phyloP scores from a whole-genome alignment of 2,888 invertebrate genomes.

The Pachycephus smyrnensis region DNA sequence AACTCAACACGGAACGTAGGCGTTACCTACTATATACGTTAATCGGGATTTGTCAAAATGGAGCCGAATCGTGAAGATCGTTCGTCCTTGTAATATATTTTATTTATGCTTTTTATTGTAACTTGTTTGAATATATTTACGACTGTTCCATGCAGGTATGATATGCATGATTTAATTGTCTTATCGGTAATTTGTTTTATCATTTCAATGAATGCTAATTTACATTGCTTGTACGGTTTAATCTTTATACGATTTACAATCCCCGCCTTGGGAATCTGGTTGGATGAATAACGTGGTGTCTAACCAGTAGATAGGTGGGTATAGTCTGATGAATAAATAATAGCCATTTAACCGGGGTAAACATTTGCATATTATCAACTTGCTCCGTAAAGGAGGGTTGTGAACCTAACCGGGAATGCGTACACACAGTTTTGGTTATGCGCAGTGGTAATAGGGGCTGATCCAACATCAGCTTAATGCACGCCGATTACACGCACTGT shows the following conservation, averaged over 20 bases:
- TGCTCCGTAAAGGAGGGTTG: slow-evolving; percentile 7
- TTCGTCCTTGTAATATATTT: too few relatives aligned
- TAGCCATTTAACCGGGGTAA: slow-evolving; percentile 47
- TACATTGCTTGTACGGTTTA: neutral
- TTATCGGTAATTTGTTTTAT: neutral
- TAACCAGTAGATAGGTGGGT: slow-evolving; percentile 19
- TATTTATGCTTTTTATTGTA: too few relatives aligned
- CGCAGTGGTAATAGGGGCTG: slow-evolving; percentile 20
- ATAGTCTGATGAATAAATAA: slow-evolving; percentile 32
- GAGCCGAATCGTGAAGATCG: too few relatives aligned
- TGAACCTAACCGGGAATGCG: slow-evolving; percentile 32
- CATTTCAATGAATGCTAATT: neutral
- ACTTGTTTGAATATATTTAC: too few relatives aligned
- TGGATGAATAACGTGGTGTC: slow-evolving; percentile 13
- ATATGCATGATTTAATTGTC: neutral
- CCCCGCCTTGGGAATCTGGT: slow-evolving; percentile 3
- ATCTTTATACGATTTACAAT: slow-evolving; percentile 9
- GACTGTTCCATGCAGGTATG: neutral
- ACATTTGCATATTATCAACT: slow-evolving; percentile 50
- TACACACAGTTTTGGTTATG: neutral
- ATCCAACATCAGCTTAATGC: slow-evolving; percentile 40
- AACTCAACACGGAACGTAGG: neutral
- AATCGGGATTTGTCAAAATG: too few relatives aligned
- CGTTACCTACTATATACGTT: neutral
- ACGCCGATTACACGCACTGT: slow-evolving; percentile 55